These are phyloP conservation scores for Corythaeola cristata DNA, from an alignment of 2,113 vertebrate species.

Conservation along the genomic window DNA sequence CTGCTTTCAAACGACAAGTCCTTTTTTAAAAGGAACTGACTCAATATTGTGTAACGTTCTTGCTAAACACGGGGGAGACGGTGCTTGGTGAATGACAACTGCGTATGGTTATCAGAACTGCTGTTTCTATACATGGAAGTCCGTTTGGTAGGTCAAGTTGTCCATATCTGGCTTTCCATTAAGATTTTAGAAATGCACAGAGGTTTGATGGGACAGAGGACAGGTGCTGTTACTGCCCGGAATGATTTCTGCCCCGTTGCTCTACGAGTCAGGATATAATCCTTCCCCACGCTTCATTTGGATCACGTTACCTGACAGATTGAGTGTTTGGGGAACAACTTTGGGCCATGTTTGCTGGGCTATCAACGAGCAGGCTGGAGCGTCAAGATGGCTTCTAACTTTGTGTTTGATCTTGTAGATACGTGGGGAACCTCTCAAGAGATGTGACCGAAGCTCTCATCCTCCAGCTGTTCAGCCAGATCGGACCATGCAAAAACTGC, in stretches of 20 bases:
- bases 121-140: rapidly evolving
- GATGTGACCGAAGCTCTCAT: slow-evolving; percentile 97
- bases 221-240: background rate
- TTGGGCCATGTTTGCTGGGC: rapidly evolving
- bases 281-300: background rate
- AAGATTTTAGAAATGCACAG: background rate
- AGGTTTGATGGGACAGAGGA: background rate
- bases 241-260: background rate
- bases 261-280: rapidly evolving
- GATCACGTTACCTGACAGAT: rapidly evolving
- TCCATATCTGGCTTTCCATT: background rate
- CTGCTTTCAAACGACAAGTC: background rate
- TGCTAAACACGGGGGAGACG: background rate
- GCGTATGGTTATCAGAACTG: rapidly evolving
- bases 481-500: slow-evolving; percentile 98
- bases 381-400: background rate
- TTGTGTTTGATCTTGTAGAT: slow-evolving; percentile 77
- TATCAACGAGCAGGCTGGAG: rapidly evolving
- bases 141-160: rapidly evolving
- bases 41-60: rapidly evolving
- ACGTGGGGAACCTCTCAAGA: slow-evolving; percentile 97
- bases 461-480: slow-evolving; percentile 97
- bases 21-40: background rate
- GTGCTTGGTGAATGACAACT: rapidly evolving
- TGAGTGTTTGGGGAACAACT: background rate